phyloP scores from a whole-genome alignment of 2,888 invertebrate genomes.

The Loripinus fragilis region DNA sequence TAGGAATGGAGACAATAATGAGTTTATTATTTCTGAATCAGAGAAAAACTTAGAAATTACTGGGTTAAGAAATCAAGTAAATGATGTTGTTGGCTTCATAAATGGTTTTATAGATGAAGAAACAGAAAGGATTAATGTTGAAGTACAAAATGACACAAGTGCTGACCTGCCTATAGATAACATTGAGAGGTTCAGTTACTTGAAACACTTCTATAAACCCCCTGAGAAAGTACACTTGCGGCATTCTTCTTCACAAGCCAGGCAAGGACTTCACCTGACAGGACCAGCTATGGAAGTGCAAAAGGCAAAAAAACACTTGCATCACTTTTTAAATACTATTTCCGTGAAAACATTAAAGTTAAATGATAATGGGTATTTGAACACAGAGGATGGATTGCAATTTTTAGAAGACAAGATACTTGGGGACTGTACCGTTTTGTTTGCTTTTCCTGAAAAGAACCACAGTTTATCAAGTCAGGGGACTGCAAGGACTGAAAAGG shows the following conservation, averaged over 20 bases:
- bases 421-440: background rate
- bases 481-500: too few species aligned
- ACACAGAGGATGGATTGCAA: background rate
- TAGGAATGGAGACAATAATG: background rate
- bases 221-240: background rate
- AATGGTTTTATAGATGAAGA: background rate
- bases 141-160: background rate
- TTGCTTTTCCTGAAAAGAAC: background rate
- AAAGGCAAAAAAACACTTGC: background rate
- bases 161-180: background rate
- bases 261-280: background rate
- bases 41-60: background rate
- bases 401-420: background rate
- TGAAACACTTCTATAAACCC: background rate
- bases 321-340: background rate
- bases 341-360: background rate
- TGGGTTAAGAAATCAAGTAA: background rate
- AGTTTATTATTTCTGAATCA: background rate
- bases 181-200: background rate
- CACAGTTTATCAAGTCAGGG: background rate
- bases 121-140: background rate
- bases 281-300: background rate
- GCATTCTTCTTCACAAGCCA: background rate
- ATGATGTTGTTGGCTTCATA: background rate
- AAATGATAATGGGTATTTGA: background rate